Conservation (phyloP, 2,113 vertebrate genomes). For the Alosa alosa region DNA sequence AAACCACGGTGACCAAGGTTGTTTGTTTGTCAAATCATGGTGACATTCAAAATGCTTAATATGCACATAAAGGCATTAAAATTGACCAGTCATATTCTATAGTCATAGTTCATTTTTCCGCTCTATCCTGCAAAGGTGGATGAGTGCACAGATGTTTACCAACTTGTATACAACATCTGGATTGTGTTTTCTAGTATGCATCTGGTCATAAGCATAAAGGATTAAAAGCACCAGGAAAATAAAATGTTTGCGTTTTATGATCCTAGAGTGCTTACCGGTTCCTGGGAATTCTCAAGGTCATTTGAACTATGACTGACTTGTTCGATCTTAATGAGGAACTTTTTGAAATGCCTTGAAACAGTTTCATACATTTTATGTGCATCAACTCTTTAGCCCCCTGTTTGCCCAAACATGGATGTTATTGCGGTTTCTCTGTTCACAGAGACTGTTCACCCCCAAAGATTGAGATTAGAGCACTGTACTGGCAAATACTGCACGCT, state of each 20-base stretch:
- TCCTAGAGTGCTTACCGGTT: background rate
- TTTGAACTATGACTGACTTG: background rate
- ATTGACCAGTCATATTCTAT: background rate
- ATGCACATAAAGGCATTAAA: background rate
- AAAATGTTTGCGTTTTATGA: conserved; percentile 14
- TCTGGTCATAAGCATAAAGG: background rate
- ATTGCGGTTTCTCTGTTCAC: background rate
- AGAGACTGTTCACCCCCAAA: background rate
- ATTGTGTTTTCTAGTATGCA: background rate
- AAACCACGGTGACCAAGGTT: background rate
- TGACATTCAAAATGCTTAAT: conserved; percentile 19
- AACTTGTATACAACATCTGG: conserved; percentile 1
- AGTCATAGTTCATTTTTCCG: background rate
- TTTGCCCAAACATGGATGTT: too few relatives aligned
- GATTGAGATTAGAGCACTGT: background rate
- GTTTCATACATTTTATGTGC: background rate
- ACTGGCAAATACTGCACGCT: conserved; percentile 37
- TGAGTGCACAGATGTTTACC: background rate
- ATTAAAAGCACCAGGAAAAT: background rate
- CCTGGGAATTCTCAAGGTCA: background rate
- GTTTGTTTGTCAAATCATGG: conserved; percentile 1
- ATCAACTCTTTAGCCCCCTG: background rate
- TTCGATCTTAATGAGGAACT: background rate
- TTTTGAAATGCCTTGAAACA: background rate
- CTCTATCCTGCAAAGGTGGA: background rate